Conservation (phyloP, 2,888 invertebrate genomes). For the Dynastes tityus region DNA sequence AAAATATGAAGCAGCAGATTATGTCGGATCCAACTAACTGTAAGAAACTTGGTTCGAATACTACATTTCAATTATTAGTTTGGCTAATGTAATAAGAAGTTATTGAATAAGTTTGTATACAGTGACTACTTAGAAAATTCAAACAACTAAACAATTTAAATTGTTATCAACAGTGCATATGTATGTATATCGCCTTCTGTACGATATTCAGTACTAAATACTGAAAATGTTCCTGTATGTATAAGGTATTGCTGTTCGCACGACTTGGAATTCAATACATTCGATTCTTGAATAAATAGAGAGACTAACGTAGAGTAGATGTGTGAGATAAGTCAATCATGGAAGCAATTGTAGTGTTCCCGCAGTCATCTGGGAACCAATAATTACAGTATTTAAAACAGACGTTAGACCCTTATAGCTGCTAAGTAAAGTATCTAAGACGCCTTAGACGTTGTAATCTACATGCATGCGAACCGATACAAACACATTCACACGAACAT, state of each 20-base stretch:
- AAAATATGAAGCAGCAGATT: no score
- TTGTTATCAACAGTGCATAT: no score
- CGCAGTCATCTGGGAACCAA: slow-evolving; percentile 46
- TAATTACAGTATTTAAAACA: slow-evolving; percentile 52
- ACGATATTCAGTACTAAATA: no score
- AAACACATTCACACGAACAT: slow-evolving; percentile 35
- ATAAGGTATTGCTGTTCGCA: slow-evolving; percentile 33
- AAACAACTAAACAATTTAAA: no score
- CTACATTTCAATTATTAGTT: no score
- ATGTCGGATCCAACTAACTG: no score
- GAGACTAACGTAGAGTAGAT: slow-evolving; percentile 47
- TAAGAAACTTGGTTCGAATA: no score
- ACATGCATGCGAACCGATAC: slow-evolving; percentile 40
- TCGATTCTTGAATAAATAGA: slow-evolving; percentile 45
- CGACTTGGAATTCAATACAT: slow-evolving; percentile 40
- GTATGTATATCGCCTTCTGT: no score
- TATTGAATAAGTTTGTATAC: no score
- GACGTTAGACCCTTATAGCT: slow-evolving; percentile 50
- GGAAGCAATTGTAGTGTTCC: slow-evolving; percentile 51
- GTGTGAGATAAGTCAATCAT: slow-evolving; percentile 49
- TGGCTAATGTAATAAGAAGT: no score
- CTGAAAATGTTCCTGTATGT: slow-evolving; percentile 13
- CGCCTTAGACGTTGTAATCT: slow-evolving; percentile 43
- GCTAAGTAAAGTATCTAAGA: slow-evolving; percentile 49
- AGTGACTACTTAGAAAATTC: no score